phyloP scores from a whole-genome alignment of 2,888 invertebrate genomes.

The Linnaemya tessellans region DNA sequence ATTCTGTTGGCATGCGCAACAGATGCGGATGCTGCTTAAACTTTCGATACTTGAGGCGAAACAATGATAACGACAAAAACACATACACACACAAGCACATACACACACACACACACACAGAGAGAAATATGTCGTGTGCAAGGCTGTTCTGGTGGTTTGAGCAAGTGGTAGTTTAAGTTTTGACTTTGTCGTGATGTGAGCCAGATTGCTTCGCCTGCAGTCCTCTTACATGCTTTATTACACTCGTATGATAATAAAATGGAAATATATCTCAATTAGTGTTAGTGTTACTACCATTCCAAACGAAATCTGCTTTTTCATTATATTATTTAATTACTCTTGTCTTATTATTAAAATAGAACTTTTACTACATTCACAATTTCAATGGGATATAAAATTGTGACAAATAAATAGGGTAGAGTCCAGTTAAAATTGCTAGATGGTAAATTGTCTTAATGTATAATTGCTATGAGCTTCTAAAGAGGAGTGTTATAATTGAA shows the following conservation, averaged over 20 bases:
- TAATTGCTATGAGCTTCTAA: too few relatives aligned
- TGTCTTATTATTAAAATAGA: conserved; percentile 17
- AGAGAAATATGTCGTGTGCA: conserved; percentile 6
- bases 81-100: too few relatives aligned
- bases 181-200: neutral
- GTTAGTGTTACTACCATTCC: conserved; percentile 35
- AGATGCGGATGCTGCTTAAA: conserved; percentile 39
- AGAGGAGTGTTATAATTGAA: too few relatives aligned
- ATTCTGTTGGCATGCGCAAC: conserved; percentile 25
- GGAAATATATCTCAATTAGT: conserved; percentile 62
- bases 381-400: neutral
- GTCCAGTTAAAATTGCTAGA: too few relatives aligned
- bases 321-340: conserved; percentile 27
- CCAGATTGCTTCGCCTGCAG: neutral
- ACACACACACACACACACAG: too few relatives aligned
- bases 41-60: conserved; percentile 46
- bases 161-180: conserved; percentile 17
- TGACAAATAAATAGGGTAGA: too few relatives aligned
- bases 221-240: conserved; percentile 32
- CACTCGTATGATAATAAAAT: conserved; percentile 59
- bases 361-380: conserved; percentile 1
- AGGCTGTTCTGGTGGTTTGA: conserved; percentile 12
- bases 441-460: too few relatives aligned
- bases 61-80: conserved; percentile 33
- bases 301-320: conserved; percentile 11